A percentile compares a stretch with the other conserved stretches of the same genome.
Conservation (phyloP, 2,888 invertebrate species). For the Diarsia brunnea region DNA sequence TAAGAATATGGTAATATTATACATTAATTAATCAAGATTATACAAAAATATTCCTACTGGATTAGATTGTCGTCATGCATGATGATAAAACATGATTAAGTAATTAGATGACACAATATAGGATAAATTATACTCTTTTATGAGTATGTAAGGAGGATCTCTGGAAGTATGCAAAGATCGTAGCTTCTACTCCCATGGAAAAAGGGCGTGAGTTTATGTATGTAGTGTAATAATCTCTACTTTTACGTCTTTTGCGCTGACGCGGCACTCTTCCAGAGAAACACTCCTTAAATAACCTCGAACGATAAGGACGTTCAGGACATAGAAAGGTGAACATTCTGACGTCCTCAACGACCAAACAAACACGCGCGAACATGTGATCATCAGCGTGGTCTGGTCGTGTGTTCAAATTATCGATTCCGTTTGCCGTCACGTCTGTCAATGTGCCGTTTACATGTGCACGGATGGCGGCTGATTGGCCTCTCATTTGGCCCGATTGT, state of each 20-base stretch:
- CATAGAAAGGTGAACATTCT: conserved; percentile 18
- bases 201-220: too few relatives aligned
- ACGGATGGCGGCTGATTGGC: conserved; percentile 84
- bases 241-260: too few relatives aligned
- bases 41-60: background rate
- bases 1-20: conserved; percentile 26
- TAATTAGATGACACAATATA: too few relatives aligned
- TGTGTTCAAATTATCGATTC: conserved; percentile 80
- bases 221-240: background rate
- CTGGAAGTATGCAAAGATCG: too few relatives aligned
- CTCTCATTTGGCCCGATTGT: conserved; percentile 89
- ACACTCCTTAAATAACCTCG: background rate
- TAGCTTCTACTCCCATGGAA: too few relatives aligned
- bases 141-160: too few relatives aligned
- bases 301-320: background rate
- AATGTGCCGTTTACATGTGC: conserved; percentile 78
- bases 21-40: conserved; percentile 16
- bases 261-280: background rate
- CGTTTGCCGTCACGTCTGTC: conserved; percentile 82
- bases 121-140: too few relatives aligned
- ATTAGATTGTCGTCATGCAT: background rate
- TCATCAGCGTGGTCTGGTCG: conserved; percentile 47
- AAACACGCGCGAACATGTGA: conserved; percentile 36
- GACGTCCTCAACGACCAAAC: conserved; percentile 15
- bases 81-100: too few relatives aligned